Base-by-base conservation (phyloP, 92 coral and sea anemone species). In the Phenganax marumi region DNA sequence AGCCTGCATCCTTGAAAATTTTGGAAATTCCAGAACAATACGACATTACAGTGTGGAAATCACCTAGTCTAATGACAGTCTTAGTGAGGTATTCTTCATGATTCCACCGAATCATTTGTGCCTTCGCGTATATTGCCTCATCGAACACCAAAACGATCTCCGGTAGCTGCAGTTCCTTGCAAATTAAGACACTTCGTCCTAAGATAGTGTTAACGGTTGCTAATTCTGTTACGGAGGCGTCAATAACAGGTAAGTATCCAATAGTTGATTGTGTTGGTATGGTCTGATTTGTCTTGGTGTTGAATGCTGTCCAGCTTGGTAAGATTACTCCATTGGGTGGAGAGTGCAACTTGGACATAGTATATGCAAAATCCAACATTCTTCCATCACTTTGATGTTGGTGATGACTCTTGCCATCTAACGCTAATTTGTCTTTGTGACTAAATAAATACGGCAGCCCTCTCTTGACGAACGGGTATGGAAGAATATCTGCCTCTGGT, bases 391-490 rank as follows among this genome's bases (percentile, higher is more conserved):
- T 56, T 21, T 56, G 63, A 56, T 56, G 63, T 56, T 56, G 63
- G 63, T 12, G 63, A 56, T 56, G 63, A 56, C 63, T 56, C 7
- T 56, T 56, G 18, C 18, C 18, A 56, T 56, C 63, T 21, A 56
- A 56, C n/a, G 12, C 63, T 16, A 56, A 56, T 56, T 56, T 21
- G 18, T 56, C 63, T 56, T 87, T 70, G 84, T 57, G 72, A 83
- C 76, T 55, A 81, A 88, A 85, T 73, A 78, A 48, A 80, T 79
- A 74, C 81, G 88, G 86, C 91, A 85, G 8, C 80, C 89, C 23
- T 84, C 81, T 17, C 53, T 69, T 39, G 53, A 76, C 82, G 12
- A 54, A 21, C 52, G 81, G 16, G 54, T 50, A 49, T 12, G 85
- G 85, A 25, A 71, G 89, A 25, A 86, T 86, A 58, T 57, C 74